Conservation (phyloP, 2,113 vertebrate genomes). For the Megaceryle torquata region DNA sequence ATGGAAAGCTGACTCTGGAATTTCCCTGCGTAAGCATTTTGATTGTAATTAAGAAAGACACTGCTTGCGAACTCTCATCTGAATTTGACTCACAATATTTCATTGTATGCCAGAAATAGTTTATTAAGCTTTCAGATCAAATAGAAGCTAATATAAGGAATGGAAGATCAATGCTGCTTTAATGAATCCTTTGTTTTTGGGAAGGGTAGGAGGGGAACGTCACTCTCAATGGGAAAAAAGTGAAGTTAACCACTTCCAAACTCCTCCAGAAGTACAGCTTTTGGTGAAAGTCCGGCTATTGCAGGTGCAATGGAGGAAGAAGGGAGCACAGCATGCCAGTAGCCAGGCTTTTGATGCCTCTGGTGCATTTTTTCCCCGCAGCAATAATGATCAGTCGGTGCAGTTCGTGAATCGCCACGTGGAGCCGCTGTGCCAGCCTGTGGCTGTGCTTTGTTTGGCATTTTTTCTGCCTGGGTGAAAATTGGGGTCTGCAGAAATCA, state of each 20-base stretch:
- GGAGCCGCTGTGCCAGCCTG: accelerated
- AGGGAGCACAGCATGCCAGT: accelerated
- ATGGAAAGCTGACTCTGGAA: neutral
- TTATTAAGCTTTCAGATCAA: constrained; percentile 59
- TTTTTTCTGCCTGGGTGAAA: neutral
- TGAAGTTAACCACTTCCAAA: neutral
- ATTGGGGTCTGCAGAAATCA: neutral
- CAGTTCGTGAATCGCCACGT: accelerated
- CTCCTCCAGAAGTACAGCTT: neutral
- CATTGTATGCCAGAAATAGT: constrained; percentile 61
- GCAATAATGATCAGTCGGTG: accelerated
- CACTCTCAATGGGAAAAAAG: neutral
- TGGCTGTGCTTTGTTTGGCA: accelerated
- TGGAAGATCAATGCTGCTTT: constrained; percentile 43
- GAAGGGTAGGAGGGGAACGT: neutral
- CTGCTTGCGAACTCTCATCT: constrained; percentile 48
- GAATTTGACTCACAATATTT: constrained; percentile 57
- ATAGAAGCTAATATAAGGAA: neutral
- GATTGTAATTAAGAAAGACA: constrained; percentile 57
- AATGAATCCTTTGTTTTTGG: constrained; percentile 38
- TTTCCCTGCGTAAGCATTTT: neutral
- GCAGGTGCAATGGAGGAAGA: neutral
- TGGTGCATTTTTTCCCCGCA: neutral
- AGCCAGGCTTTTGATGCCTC: neutral
- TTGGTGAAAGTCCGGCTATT: neutral